A percentile compares a stretch with the other conserved stretches of the same genome.
phyloP scores from a whole-genome alignment of 1,140 invertebrate genomes.

The Apis cerana region DNA sequence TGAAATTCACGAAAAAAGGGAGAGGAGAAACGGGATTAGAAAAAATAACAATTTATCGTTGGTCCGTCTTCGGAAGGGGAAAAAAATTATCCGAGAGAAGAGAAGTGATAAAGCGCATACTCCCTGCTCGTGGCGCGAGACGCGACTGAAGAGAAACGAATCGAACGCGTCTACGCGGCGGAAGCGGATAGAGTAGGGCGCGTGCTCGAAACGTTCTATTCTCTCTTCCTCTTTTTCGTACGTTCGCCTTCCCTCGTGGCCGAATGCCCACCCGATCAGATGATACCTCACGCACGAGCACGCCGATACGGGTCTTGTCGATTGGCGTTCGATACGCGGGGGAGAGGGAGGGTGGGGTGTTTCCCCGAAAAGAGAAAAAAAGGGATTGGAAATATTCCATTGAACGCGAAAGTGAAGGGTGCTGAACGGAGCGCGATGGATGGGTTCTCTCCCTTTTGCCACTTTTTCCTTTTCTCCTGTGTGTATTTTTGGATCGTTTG shows the following conservation, averaged over 20 bases:
- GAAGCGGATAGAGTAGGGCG: constrained; percentile 61
- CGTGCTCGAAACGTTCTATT: constrained; percentile 59
- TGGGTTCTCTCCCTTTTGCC: not conserved
- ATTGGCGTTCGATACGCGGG: not conserved
- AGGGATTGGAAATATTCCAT: not conserved
- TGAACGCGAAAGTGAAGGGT: not conserved
- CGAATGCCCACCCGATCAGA: constrained; percentile 31
- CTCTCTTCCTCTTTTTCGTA: constrained; percentile 55
- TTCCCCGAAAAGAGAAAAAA: not conserved
- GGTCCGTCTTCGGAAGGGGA: not conserved
- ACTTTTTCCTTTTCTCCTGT: not conserved
- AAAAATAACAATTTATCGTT: not conserved
- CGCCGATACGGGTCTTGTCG: constrained; percentile 11
- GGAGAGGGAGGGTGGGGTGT: not conserved
- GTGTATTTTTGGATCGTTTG: not conserved
- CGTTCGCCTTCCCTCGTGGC: not conserved
- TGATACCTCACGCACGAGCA: constrained; percentile 24
- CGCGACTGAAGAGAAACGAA: constrained; percentile 67
- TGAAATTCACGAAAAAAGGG: too few relatives aligned
- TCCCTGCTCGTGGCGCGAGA: constrained; percentile 58
- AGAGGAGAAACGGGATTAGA: not conserved
- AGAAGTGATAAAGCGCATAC: constrained; percentile 19
- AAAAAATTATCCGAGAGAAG: not conserved
- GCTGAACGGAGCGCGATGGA: not conserved
- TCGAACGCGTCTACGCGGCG: constrained; percentile 66